Evolutionary conservation across 2,113 vertebrate species (phyloP).

Genomic region (Nothoprocta pentlandii): DNA sequence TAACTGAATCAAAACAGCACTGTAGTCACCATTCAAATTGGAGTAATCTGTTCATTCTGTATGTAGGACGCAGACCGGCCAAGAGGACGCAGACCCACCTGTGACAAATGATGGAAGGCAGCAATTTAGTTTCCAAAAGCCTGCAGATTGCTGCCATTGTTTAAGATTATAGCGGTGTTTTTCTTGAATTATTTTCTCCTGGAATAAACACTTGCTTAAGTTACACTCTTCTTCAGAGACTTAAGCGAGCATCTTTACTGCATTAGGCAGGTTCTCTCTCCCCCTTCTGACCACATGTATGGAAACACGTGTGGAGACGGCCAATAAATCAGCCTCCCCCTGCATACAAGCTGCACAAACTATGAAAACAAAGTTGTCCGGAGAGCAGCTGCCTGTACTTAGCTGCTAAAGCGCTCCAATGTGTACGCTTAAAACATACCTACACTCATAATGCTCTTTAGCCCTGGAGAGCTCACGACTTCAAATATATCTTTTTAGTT

Average conservation of each 20-base stretch:
- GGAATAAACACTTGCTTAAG: constrained; percentile 55
- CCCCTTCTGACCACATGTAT: constrained; percentile 50
- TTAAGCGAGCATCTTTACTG: constrained; percentile 34
- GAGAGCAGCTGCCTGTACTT: constrained; percentile 67
- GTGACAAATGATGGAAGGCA: background rate
- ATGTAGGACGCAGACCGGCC: background rate
- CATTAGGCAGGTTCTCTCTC: constrained; percentile 65
- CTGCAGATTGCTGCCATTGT: background rate
- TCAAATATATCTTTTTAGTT: constrained; percentile 52
- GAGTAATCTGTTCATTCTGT: background rate
- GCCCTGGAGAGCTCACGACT: constrained; percentile 41
- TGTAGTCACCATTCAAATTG: background rate
- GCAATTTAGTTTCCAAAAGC: background rate
- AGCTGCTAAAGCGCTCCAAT: constrained; percentile 48
- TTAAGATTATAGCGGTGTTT: constrained; percentile 3
- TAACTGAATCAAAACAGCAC: constrained; percentile 3
- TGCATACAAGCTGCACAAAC: constrained; percentile 48
- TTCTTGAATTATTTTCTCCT: constrained; percentile 27
- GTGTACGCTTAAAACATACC: constrained; percentile 38
- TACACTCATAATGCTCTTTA: constrained; percentile 4
- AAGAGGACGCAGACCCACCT: constrained; percentile 39
- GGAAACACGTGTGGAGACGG: constrained; percentile 1
- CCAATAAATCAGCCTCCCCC: constrained; percentile 56
- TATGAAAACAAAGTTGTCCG: constrained; percentile 60
- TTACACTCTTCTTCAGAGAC: constrained; percentile 24